These are phyloP conservation scores for Bombus soroeensis DNA, from an alignment of 1,140 invertebrate species.

Conservation along the genomic window DNA sequence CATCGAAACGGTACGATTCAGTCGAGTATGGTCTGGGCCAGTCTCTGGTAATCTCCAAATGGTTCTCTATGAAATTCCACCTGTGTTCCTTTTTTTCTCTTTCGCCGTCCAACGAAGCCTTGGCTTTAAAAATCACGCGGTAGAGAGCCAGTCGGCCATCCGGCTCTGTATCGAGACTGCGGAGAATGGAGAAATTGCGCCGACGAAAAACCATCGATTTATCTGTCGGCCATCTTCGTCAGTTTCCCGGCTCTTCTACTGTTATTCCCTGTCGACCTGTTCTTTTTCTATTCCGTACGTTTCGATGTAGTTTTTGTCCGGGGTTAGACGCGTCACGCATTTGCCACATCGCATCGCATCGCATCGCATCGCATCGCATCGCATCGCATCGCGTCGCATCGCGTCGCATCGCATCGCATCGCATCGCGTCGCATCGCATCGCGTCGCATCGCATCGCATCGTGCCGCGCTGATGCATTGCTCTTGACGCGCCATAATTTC, in stretches of 20 bases:
- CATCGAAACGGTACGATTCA: not conserved
- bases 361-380: too few relatives aligned
- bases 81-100: constrained; percentile 21
- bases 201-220: constrained; percentile 60
- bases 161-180: constrained; percentile 17
- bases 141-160: not conserved
- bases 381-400: too few relatives aligned
- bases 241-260: constrained; percentile 25
- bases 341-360: too few relatives aligned
- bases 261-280: constrained; percentile 5
- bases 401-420: too few relatives aligned
- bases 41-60: constrained; percentile 40
- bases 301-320: constrained; percentile 37
- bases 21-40: constrained; percentile 4
- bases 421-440: not conserved
- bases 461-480: not conserved
- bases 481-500: constrained; percentile 16
- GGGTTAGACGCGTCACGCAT: too few relatives aligned
- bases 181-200: constrained; percentile 58
- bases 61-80: constrained; percentile 39
- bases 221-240: constrained; percentile 50
- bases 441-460: not conserved
- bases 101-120: not conserved
- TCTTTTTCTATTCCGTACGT: constrained; percentile 4
- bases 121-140: constrained; percentile 13